Evolutionary conservation across 2,113 vertebrate species (phyloP).

Genomic region (Scatophagus argus): DNA sequence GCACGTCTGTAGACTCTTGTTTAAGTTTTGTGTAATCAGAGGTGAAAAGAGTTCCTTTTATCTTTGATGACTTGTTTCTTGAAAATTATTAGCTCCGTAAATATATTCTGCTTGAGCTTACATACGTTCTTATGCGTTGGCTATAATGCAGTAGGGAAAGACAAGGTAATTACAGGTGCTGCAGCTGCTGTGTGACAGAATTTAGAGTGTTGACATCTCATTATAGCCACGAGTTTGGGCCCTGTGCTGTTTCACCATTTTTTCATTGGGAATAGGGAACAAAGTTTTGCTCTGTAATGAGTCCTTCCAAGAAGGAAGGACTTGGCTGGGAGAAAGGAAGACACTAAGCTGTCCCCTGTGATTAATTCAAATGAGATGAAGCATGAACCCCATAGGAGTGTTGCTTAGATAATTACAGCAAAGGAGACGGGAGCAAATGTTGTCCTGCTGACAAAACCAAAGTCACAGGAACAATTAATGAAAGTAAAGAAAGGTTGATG

Average conservation of each 20-base stretch:
- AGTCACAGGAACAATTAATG: conserved; percentile 62
- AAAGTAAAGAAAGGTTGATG: conserved; percentile 12
- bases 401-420: conserved; percentile 63
- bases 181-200: conserved; percentile 21
- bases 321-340: conserved; percentile 52
- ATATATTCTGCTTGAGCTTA: neutral
- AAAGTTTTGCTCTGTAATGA: conserved; percentile 48
- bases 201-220: conserved; percentile 16
- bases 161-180: neutral
- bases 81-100: neutral
- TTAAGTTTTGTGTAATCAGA: neutral
- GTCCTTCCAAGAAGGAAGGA: conserved; percentile 48
- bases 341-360: conserved; percentile 52
- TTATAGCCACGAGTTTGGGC: conserved; percentile 2
- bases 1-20: neutral
- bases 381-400: conserved; percentile 53
- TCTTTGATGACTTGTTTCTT: neutral
- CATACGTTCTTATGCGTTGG: neutral
- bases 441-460: conserved; percentile 62
- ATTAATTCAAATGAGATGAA: conserved; percentile 68
- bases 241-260: neutral
- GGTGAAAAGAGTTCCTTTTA: neutral
- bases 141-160: neutral
- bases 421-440: conserved; percentile 53
- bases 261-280: conserved; percentile 14